phyloP scores from a whole-genome alignment of 2,888 invertebrate species.

The Eristalinus aeneus region DNA sequence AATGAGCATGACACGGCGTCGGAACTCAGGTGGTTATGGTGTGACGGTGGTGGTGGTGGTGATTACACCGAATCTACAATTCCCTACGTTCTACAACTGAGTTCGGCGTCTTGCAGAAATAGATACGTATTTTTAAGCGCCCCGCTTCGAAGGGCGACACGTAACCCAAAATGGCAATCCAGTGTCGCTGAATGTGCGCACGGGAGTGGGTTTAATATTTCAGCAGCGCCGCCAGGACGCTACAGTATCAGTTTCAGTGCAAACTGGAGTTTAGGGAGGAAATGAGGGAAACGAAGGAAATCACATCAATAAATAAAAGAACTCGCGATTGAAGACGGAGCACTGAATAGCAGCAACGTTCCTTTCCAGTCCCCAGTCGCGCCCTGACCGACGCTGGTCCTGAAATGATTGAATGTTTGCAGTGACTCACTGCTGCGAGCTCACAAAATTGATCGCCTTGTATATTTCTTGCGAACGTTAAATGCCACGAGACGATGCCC shows the following conservation, averaged over 20 bases:
- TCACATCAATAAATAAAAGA: conserved; percentile 60
- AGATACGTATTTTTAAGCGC: background rate
- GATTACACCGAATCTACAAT: conserved; percentile 8
- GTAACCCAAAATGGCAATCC: conserved; percentile 34
- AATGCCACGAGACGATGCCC: conserved; percentile 16
- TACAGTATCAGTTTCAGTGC: conserved; percentile 29
- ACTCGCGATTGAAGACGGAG: conserved; percentile 34
- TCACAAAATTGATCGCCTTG: conserved; percentile 46
- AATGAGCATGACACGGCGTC: conserved; percentile 34
- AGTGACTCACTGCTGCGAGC: conserved; percentile 33
- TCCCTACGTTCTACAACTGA: background rate
- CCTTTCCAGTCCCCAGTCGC: too few species aligned
- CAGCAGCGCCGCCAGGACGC: conserved; percentile 26
- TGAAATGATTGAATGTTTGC: conserved; percentile 53
- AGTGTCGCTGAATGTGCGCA: conserved; percentile 20
- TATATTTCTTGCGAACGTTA: conserved; percentile 44
- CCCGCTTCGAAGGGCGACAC: background rate
- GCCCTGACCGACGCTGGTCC: conserved; percentile 1
- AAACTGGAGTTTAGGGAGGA: conserved; percentile 28
- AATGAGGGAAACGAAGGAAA: conserved; percentile 53
- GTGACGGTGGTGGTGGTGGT: background rate
- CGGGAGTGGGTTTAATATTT: conserved; percentile 50
- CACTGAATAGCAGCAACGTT: background rate
- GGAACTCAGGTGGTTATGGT: conserved; percentile 13
- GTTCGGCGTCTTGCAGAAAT: background rate